Conservation (phyloP, 1,140 invertebrate species). For the Psix sp. region DNA sequence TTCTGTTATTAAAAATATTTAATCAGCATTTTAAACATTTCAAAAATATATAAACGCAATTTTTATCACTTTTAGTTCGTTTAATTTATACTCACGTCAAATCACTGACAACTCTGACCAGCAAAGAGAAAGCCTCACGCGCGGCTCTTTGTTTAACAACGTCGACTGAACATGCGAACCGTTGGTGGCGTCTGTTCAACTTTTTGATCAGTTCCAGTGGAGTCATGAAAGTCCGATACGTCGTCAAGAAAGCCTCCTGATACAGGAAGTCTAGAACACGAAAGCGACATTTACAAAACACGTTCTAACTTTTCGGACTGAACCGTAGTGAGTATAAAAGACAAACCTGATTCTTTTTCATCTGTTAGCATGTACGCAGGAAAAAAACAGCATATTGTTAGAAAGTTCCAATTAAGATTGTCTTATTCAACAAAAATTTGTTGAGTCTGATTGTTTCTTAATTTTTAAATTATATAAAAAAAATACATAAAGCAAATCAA, state of each 20-base stretch:
- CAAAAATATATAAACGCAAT: constrained; percentile 48
- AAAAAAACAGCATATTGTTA: constrained; percentile 3
- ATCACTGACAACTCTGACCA: constrained; percentile 94
- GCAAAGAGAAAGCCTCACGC: constrained; percentile 90
- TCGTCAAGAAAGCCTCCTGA: constrained; percentile 97
- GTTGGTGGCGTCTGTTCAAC: constrained; percentile 89
- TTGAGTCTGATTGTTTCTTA: too few relatives aligned
- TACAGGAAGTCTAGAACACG: constrained; percentile 89
- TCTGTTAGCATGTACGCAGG: constrained; percentile 67
- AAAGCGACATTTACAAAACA: constrained; percentile 9
- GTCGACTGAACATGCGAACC: constrained; percentile 87
- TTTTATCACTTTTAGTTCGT: background rate
- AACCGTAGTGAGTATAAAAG: constrained; percentile 26
- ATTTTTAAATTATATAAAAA: too few relatives aligned
- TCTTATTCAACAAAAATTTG: too few relatives aligned
- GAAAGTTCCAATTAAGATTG: background rate
- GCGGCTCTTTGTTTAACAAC: constrained; percentile 86
- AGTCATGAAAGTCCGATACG: constrained; percentile 95
- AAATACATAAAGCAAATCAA: too few relatives aligned
- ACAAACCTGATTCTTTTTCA: constrained; percentile 79
- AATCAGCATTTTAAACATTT: background rate
- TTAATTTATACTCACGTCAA: constrained; percentile 87
- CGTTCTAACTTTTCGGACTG: constrained; percentile 4
- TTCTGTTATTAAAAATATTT: constrained; percentile 78
- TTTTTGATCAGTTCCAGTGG: constrained; percentile 93